Evolutionary conservation across 1,140 invertebrate genomes (phyloP).

Genomic region (Lepidurus apus): DNA sequence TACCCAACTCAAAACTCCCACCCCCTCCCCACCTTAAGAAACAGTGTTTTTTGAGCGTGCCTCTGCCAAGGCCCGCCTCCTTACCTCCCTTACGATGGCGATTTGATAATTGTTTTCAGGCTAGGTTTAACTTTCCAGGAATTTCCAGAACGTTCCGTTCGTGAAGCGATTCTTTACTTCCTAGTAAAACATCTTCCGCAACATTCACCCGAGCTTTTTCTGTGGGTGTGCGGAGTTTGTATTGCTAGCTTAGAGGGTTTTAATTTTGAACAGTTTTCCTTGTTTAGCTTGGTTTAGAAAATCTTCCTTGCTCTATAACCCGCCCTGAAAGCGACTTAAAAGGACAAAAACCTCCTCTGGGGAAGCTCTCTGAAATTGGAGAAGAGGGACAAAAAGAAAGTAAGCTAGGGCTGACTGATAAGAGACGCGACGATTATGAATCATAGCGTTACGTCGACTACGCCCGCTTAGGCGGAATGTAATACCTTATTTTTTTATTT

Average conservation of each 20-base stretch:
- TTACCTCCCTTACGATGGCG: neutral
- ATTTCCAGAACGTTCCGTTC: neutral
- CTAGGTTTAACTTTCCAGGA: neutral
- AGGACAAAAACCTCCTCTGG: neutral
- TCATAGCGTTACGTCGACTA: conserved; percentile 18
- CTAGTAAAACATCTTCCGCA: too few relatives aligned
- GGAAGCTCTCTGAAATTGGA: neutral
- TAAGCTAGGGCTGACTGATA: conserved; percentile 11
- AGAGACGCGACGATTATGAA: conserved; percentile 1
- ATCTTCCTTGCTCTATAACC: too few relatives aligned
- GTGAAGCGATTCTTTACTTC: neutral
- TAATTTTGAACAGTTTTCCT: neutral
- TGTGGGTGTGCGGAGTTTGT: conserved; percentile 1
- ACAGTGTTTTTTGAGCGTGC: neutral
- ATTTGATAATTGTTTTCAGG: neutral
- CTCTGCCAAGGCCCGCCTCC: neutral
- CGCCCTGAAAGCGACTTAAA: neutral
- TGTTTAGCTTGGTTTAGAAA: too few relatives aligned
- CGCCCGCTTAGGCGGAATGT: neutral
- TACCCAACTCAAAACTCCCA: neutral
- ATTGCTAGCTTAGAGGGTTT: conserved; percentile 6
- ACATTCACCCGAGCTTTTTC: neutral
- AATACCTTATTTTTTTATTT: neutral
- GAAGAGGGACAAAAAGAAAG: neutral
- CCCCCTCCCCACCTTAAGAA: neutral